Evolutionary conservation across 2,888 invertebrate genomes (phyloP).

Genomic region (Stenodema calcarata): DNA sequence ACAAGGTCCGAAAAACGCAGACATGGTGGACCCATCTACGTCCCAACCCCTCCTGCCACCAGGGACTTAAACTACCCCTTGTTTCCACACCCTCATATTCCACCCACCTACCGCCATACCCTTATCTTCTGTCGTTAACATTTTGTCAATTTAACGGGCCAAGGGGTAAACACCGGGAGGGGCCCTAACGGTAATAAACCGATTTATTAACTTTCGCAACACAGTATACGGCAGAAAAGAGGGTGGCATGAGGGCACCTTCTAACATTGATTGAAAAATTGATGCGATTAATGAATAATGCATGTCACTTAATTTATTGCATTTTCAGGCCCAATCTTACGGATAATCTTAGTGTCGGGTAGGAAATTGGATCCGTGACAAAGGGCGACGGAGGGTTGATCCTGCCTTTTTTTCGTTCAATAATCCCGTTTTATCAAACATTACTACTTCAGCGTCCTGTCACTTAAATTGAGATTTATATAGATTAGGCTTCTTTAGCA

Average conservation of each 20-base stretch:
- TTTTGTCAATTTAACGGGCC: constrained; percentile 50
- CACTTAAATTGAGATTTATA: constrained; percentile 2
- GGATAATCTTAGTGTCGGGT: constrained; percentile 33
- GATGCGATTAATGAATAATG: constrained; percentile 48
- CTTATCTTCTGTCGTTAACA: constrained; percentile 48
- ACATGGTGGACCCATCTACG: not conserved
- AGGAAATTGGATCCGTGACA: constrained; percentile 37
- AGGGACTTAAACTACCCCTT: not conserved
- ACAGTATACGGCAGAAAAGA: not conserved
- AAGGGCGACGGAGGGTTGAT: not conserved
- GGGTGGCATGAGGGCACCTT: not conserved
- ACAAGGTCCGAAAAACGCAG: not conserved
- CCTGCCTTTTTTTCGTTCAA: not conserved
- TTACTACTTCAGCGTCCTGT: not conserved
- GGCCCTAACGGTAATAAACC: constrained; percentile 36
- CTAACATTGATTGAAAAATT: constrained; percentile 48
- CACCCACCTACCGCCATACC: not conserved
- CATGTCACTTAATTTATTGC: constrained; percentile 44
- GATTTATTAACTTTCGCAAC: constrained; percentile 39
- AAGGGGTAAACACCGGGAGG: constrained; percentile 41
- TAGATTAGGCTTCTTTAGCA: not conserved
- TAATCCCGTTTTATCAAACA: constrained; percentile 14
- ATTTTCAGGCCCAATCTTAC: constrained; percentile 44
- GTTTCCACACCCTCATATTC: not conserved
- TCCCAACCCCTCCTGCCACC: not conserved